Evolutionary conservation across 2,888 invertebrate species (phyloP).

Genomic region (Drosophila peninsularis): DNA sequence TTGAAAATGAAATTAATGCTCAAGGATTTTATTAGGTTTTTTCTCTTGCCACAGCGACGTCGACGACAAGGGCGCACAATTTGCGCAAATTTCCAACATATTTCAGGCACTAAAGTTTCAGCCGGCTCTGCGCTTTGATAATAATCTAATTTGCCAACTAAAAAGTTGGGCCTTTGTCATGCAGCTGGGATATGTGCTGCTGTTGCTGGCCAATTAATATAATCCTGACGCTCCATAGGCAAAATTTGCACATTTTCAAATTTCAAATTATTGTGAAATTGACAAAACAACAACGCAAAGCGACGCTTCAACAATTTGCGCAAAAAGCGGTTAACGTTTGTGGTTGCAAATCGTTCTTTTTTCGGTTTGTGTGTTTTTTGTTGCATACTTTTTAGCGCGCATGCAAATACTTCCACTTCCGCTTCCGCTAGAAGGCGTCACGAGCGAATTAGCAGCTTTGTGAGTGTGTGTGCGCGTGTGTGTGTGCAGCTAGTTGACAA

Average conservation of each 20-base stretch:
- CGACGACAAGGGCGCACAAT: slow-evolving; percentile 43
- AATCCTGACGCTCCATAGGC: slow-evolving; percentile 34
- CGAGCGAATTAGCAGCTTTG: slow-evolving; percentile 11
- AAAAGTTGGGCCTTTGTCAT: slow-evolving; percentile 59
- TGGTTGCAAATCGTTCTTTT: background rate
- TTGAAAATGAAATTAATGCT: slow-evolving; percentile 75
- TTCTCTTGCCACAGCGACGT: slow-evolving; percentile 46
- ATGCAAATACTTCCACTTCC: slow-evolving; percentile 46
- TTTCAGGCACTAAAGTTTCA: slow-evolving; percentile 40
- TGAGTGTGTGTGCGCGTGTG: background rate
- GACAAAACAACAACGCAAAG: slow-evolving; percentile 15
- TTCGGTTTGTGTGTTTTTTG: slow-evolving; percentile 14
- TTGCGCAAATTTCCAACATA: slow-evolving; percentile 38
- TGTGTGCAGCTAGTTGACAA: slow-evolving; percentile 7
- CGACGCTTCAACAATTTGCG: slow-evolving; percentile 8
- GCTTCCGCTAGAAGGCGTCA: slow-evolving; percentile 33
- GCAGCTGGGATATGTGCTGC: slow-evolving; percentile 11
- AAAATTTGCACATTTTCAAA: slow-evolving; percentile 7
- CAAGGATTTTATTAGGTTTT: slow-evolving; percentile 69
- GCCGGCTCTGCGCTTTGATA: slow-evolving; percentile 22
- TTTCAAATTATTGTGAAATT: slow-evolving; percentile 30
- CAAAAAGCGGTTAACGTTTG: slow-evolving; percentile 11
- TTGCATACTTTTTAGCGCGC: slow-evolving; percentile 59
- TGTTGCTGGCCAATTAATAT: slow-evolving; percentile 63
- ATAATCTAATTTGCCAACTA: slow-evolving; percentile 68